Percentiles rank a stretch among this genome's conserved stretches.
phyloP scores from a whole-genome alignment of 2,888 invertebrate species.

The Bruchidius siliquastri region DNA sequence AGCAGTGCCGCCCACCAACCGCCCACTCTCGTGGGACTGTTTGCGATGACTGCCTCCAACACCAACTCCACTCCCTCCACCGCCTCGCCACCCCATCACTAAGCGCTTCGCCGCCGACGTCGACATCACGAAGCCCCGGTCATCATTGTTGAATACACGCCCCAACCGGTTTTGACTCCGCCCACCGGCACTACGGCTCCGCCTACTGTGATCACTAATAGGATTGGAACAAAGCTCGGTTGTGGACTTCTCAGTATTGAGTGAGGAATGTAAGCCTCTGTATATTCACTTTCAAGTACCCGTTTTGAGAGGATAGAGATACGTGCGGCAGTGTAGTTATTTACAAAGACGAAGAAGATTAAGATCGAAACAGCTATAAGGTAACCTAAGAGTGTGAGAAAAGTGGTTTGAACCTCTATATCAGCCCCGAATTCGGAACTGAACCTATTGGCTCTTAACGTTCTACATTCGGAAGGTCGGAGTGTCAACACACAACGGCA shows the following conservation, averaged over 20 bases:
- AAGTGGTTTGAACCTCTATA: too few species aligned
- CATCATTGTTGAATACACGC: not conserved
- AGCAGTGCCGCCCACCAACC: slow-evolving; percentile 45
- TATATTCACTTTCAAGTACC: not conserved
- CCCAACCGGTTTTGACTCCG: not conserved
- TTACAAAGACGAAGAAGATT: not conserved
- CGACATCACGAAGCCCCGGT: slow-evolving; percentile 51
- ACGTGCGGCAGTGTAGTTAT: not conserved
- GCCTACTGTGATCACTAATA: not conserved
- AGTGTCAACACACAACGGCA: not conserved
- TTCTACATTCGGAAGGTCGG: not conserved
- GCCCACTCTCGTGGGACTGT: slow-evolving; percentile 52
- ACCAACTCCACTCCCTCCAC: not conserved
- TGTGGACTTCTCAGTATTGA: not conserved
- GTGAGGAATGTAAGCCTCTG: not conserved
- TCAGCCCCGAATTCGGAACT: not conserved
- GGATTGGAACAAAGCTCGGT: not conserved
- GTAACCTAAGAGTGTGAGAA: not conserved
- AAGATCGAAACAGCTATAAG: not conserved
- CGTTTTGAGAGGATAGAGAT: not conserved
- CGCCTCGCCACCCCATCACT: slow-evolving; percentile 56
- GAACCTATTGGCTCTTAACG: not conserved
- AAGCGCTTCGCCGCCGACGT: slow-evolving; percentile 61
- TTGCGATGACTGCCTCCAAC: slow-evolving; percentile 39
- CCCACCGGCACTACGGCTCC: not conserved